phyloP scores from a whole-genome alignment of 2,797 vertebrate species.

The Pseudopleuronectes americanus region DNA sequence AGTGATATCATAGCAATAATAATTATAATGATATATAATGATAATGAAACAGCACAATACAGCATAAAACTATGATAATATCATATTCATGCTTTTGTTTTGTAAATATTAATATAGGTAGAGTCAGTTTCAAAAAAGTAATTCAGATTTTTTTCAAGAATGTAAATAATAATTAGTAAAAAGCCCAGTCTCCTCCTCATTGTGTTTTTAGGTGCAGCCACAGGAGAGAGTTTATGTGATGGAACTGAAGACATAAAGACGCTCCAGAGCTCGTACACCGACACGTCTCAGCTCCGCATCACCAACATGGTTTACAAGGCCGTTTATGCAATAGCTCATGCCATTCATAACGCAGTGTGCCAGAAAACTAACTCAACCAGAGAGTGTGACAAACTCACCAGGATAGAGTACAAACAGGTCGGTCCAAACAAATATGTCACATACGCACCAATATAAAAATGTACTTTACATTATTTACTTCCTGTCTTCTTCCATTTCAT shows the following conservation, averaged over 20 bases:
- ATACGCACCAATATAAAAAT: too few species aligned
- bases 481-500: not conserved
- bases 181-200: too few species aligned
- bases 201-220: conserved; percentile 22
- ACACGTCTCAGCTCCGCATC: conserved; percentile 74
- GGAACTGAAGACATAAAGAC: conserved; percentile 66
- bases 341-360: conserved; percentile 71
- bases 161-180: too few species aligned
- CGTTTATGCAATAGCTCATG: conserved; percentile 77
- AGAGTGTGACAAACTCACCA: conserved; percentile 55
- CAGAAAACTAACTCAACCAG: conserved; percentile 31
- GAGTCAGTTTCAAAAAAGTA: too few species aligned
- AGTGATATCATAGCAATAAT: too few species aligned
- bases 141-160: too few species aligned
- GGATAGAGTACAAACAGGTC: conserved; percentile 68
- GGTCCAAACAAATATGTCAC: not conserved
- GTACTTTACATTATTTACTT: too few species aligned
- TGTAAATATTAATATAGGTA: too few species aligned
- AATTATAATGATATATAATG: too few species aligned
- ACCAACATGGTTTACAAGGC: conserved; percentile 83
- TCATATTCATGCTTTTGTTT: too few species aligned
- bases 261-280: conserved; percentile 68
- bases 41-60: too few species aligned
- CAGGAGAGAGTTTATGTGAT: conserved; percentile 49
- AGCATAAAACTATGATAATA: too few species aligned